Evolutionary conservation across 30 jellyfish, hydroid and myxozoan genomes (phyloP).

Genomic region (Turritopsis dohrnii): DNA sequence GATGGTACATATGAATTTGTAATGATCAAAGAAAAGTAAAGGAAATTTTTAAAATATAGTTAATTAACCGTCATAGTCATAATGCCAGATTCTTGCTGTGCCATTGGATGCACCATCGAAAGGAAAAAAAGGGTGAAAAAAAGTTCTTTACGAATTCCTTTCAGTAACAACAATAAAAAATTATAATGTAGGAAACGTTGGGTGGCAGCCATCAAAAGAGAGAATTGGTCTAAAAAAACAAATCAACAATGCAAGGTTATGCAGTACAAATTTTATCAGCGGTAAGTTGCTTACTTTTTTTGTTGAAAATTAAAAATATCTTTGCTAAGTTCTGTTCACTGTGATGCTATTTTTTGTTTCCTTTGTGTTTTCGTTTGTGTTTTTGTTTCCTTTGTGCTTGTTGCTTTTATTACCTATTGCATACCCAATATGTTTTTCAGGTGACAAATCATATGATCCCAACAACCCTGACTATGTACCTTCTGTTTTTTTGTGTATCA

Average conservation of each 20-base stretch:
- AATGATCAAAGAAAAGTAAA: not conserved
- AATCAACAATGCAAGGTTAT: not conserved
- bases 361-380: not conserved
- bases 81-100: not conserved
- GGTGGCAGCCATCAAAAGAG: not conserved
- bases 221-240: not conserved
- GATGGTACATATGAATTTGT: not conserved
- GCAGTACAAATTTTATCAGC: not conserved
- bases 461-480: conserved; percentile 15
- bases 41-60: not conserved
- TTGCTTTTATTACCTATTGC: not conserved
- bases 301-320: not conserved
- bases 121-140: not conserved
- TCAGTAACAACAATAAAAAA: not conserved
- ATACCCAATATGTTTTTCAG: not conserved
- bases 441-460: conserved; percentile 2
- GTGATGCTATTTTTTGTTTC: not conserved
- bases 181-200: not conserved
- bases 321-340: not conserved
- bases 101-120: not conserved
- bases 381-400: not conserved
- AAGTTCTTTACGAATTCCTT: not conserved
- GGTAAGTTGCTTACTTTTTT: not conserved
- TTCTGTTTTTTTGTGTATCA: conserved; percentile 10
- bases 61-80: not conserved